Conservation (phyloP, 2,113 vertebrate genomes). For the western clawed frog (Xenopus tropicalis) region UCB_Xtro_10.0 CM004443.2:180335501-180336000, state of each 20-base stretch:
- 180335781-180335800: neutral
- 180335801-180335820: neutral
- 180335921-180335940: too few species aligned
- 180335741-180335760: neutral
- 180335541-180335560: conserved; percentile 36
- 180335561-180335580: conserved; percentile 31
- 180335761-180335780: neutral
- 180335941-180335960: too few species aligned
- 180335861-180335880: neutral
- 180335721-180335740: neutral
- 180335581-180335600: conserved; percentile 32
- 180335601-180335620: conserved; percentile 17
- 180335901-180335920: neutral
- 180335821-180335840: neutral
- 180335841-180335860: neutral
- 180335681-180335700: conserved; percentile 4
- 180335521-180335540: conserved; percentile 40
- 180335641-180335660: conserved; percentile 28
- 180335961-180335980: too few species aligned
- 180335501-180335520: conserved; percentile 34
- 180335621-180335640: conserved; percentile 2
- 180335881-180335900: neutral
- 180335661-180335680: conserved; percentile 7
- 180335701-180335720: neutral
- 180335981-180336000: too few species aligned